Percentiles rank a stretch among this genome's conserved stretches.
These are phyloP conservation scores for Trachelus iudaicus DNA, from an alignment of 2,888 invertebrate genomes.

Conservation along the genomic window DNA sequence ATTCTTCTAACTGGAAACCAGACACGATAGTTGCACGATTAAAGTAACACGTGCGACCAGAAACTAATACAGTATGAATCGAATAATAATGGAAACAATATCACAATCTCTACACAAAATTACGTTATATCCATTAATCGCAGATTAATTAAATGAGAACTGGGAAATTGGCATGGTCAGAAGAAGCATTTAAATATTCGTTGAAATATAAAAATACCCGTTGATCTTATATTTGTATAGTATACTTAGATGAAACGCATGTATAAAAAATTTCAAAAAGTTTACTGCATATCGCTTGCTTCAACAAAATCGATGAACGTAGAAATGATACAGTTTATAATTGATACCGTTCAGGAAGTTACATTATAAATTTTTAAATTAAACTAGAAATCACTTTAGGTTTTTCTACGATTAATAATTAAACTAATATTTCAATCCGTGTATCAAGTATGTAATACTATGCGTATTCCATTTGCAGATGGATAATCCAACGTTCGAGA, in stretches of 20 bases:
- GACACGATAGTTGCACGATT: neutral
- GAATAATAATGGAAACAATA: neutral
- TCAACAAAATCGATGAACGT: neutral
- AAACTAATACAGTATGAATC: neutral
- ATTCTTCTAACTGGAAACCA: neutral
- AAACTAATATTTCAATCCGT: too few species aligned
- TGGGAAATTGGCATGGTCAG: too few species aligned
- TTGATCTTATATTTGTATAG: too few species aligned
- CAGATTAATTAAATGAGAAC: too few species aligned
- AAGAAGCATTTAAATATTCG: neutral
- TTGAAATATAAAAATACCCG: neutral
- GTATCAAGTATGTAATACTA: neutral
- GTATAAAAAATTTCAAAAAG: neutral
- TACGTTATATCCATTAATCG: too few species aligned
- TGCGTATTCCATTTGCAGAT: constrained; percentile 60
- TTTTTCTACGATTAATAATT: neutral
- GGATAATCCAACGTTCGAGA: constrained; percentile 63
- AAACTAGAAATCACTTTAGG: too few species aligned
- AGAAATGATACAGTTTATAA: too few species aligned
- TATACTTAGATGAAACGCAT: too few species aligned
- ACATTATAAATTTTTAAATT: neutral
- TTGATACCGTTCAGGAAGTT: neutral
- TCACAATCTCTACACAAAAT: neutral
- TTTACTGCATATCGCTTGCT: neutral
- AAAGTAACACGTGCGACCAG: neutral